phyloP scores from a whole-genome alignment of 2,797 vertebrate species.

The Characodon lateralis region DNA sequence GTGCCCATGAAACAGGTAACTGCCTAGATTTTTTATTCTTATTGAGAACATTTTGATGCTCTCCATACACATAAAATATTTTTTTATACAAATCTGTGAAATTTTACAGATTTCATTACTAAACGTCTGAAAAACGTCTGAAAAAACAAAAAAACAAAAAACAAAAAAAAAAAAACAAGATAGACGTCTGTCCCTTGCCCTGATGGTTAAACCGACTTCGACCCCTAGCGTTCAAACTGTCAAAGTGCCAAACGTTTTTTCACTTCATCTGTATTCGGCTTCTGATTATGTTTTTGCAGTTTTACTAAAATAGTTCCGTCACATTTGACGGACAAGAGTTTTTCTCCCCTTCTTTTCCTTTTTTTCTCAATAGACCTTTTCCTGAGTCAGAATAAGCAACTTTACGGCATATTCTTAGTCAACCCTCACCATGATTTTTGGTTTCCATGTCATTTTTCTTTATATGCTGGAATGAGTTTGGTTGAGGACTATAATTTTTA shows the following conservation, averaged over 20 bases:
- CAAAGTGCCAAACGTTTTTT: background rate
- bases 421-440: no score
- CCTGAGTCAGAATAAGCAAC: no score
- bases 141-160: no score
- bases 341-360: no score
- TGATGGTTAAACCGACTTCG: constrained; percentile 30
- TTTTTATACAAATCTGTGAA: background rate
- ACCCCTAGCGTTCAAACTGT: constrained; percentile 51
- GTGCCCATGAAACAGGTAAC: background rate
- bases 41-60: background rate
- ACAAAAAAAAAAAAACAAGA: no score
- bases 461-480: no score
- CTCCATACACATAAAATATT: background rate
- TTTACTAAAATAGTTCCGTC: background rate
- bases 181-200: background rate
- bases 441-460: no score
- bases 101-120: background rate
- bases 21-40: background rate
- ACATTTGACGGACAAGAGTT: no score
- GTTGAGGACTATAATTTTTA: no score
- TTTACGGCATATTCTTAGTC: no score
- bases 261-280: background rate
- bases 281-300: background rate
- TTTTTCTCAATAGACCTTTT: no score
- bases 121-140: no score